These are phyloP conservation scores for Myotis lucifugus DNA, from an alignment of 2,113 vertebrate genomes.

Conservation along the genomic window DNA sequence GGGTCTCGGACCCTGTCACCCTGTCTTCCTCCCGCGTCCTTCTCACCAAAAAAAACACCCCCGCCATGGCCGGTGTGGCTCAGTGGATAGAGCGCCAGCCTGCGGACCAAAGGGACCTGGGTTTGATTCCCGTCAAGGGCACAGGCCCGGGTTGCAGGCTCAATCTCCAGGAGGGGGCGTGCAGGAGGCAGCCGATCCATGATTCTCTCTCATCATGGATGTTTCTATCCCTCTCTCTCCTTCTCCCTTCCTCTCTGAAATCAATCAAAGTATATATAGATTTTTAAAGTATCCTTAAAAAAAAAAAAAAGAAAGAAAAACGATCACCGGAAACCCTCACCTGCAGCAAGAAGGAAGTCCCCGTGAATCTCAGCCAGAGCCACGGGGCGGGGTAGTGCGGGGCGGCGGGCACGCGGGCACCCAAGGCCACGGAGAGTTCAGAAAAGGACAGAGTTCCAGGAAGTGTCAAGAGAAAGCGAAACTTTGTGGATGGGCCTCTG, in stretches of 20 bases:
- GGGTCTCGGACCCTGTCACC: not conserved
- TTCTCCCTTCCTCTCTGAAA: no score
- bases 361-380: not conserved
- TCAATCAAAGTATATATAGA: no score
- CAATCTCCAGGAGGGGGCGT: no score
- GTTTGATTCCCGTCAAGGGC: no score
- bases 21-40: not conserved
- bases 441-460: not conserved
- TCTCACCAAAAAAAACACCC: not conserved
- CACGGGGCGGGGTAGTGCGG: accelerated
- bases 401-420: accelerated
- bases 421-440: not conserved
- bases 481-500: not conserved
- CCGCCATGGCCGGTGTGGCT: no score
- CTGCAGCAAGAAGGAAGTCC: not conserved
- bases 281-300: no score
- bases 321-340: not conserved
- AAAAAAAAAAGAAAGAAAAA: accelerated
- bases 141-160: no score
- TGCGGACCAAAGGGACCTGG: no score
- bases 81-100: no score
- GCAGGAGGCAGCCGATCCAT: no score
- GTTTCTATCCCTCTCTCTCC: no score
- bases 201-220: no score
- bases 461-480: not conserved